Evolutionary conservation across 1,140 invertebrate species (phyloP), one percentile per base, ranked within the genome.

Genomic region (Brachionus asplanchnoidis): DNA sequence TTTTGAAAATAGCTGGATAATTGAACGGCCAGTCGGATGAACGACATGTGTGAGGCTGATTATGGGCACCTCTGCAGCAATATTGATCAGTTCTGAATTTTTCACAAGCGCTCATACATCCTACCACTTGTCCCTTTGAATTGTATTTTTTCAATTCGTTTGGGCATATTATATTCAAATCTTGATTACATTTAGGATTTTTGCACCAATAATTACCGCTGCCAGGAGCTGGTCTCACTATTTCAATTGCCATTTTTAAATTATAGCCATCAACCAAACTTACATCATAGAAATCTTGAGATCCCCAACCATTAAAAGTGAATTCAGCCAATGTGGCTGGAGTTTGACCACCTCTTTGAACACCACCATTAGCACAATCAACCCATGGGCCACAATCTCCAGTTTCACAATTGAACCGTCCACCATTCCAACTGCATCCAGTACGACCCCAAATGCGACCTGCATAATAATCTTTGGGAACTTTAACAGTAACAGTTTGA

Each of bases 271-370:
- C 75, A 8, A 78, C 75, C 5, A 53, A n/a, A 53, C 44, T 53
- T n/a, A 78, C 23, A 78, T 78, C 75, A 53, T 78, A 78, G 17
- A 26, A 78, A 56, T 78, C 75, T 32, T 50, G 46, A 56, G 11
- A 12, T n/a, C 75, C 75, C 9, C 8, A 12, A 17, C 75, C 44
- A 53, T 78, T 53, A n/a, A 78, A 20, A 6, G 75, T 78, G n/a
- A 78, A 78, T 56, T 78, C 46, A 20, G 75, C 75, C 6, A 78
- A 28, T 56, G 75, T 78, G 32, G 75, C 75, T 56, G 75, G 75
- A n/a, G 75, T 50, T 56, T 78, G 75, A 28, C 75, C 75, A 44
- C 73, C 73, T 17, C 46, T 26, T 78, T 78, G 44, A 26, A 78
- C 26, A 23, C 73, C 73, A 20, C 73, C 73, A 44, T 44, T 77